phyloP scores from a whole-genome alignment of 2,797 vertebrate species.

The Chrosomus eos region DNA sequence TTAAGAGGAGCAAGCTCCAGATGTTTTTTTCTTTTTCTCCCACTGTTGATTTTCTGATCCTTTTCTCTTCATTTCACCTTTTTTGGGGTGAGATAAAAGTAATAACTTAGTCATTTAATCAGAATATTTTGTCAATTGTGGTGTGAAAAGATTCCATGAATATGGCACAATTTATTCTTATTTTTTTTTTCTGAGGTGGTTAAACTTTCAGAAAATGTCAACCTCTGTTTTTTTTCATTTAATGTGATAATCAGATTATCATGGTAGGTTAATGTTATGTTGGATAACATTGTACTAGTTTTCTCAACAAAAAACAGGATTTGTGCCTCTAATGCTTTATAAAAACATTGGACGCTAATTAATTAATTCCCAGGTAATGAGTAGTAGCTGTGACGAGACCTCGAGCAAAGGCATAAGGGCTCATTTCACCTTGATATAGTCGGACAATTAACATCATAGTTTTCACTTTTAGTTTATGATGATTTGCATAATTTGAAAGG shows the following conservation, averaged over 20 bases:
- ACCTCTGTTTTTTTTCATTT: neutral
- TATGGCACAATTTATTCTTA: neutral
- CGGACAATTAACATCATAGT: conserved; percentile 3
- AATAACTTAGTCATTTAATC: neutral
- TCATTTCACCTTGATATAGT: neutral
- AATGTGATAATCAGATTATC: neutral
- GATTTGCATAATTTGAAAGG: neutral
- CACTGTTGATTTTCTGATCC: neutral
- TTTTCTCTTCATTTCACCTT: neutral
- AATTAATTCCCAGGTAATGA: neutral
- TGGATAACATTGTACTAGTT: neutral
- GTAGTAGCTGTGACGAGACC: neutral
- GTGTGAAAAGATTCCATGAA: neutral
- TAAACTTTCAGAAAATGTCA: neutral
- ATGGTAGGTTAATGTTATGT: neutral
- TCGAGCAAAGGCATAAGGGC: neutral
- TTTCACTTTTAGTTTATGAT: conserved; percentile 11
- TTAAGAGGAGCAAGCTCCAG: neutral
- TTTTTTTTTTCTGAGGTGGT: too few species aligned
- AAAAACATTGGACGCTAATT: neutral
- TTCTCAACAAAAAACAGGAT: neutral
- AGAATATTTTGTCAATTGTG: neutral
- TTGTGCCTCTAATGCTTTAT: neutral
- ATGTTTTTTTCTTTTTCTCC: too few species aligned
- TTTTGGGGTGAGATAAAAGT: neutral